Percentiles rank a stretch among this genome's conserved stretches.
Evolutionary conservation across 2,888 invertebrate genomes (phyloP).

Genomic region (Leptopilina drosophilae): DNA sequence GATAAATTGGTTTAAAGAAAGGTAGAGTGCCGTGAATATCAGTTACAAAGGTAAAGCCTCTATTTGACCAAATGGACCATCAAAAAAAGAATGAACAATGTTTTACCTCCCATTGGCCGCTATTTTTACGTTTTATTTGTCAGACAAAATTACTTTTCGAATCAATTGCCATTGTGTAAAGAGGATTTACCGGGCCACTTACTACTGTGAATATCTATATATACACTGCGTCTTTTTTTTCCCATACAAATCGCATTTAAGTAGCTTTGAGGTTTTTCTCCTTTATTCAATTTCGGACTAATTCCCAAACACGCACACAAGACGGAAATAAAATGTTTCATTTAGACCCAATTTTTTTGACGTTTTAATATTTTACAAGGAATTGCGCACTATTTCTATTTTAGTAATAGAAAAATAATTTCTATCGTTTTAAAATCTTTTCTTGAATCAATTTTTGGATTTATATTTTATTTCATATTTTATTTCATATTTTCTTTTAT

Average conservation of each 20-base stretch:
- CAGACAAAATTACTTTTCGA: conserved; percentile 11
- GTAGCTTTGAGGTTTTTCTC: too few species aligned
- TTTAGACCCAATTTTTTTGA: too few species aligned
- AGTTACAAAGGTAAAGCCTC: conserved; percentile 50
- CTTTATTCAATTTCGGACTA: not conserved
- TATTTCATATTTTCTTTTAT: too few species aligned
- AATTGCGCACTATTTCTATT: too few species aligned
- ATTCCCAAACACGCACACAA: not conserved
- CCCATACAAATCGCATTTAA: not conserved
- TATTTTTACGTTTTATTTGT: conserved; percentile 8
- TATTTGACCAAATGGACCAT: conserved; percentile 42
- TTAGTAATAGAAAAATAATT: too few species aligned
- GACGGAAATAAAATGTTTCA: too few species aligned
- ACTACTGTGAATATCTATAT: not conserved
- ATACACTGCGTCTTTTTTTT: not conserved
- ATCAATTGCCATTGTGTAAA: not conserved
- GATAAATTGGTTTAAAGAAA: conserved; percentile 43
- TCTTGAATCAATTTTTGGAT: too few species aligned
- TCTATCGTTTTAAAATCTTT: too few species aligned
- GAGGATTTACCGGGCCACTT: conserved; percentile 10
- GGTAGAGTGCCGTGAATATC: conserved; percentile 53
- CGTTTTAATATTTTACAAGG: too few species aligned
- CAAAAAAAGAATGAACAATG: conserved; percentile 19
- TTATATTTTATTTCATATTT: too few species aligned
- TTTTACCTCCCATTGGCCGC: not conserved